A percentile compares a stretch with the other conserved stretches of the same genome.
These are phyloP conservation scores for Sebastes vulpes DNA, from an alignment of 2,797 vertebrate genomes.

Conservation along the genomic window DNA sequence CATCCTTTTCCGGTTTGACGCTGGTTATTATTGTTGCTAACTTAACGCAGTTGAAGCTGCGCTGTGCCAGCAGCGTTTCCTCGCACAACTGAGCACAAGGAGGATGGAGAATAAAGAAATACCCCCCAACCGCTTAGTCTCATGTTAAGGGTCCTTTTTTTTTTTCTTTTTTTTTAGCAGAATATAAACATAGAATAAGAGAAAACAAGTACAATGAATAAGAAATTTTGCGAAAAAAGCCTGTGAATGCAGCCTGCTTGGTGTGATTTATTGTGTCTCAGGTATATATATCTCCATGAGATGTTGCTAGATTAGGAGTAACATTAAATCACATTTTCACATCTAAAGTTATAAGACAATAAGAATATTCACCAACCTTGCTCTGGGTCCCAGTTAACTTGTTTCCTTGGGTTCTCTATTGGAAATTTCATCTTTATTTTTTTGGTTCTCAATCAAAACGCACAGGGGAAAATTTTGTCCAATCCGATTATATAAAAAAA, in stretches of 20 bases:
- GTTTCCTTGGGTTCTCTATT: constrained; percentile 96
- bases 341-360: neutral
- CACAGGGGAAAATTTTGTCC: constrained; percentile 24
- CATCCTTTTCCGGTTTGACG: neutral
- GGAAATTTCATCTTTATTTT: constrained; percentile 98
- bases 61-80: constrained; percentile 24
- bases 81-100: constrained; percentile 42
- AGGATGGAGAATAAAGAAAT: constrained; percentile 54
- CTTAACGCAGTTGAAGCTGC: neutral
- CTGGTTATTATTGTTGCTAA: neutral
- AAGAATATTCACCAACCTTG: constrained; percentile 90
- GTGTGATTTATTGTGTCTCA: constrained; percentile 11
- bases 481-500: constrained; percentile 63
- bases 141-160: neutral
- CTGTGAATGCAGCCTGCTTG: neutral
- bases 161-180: neutral
- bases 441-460: constrained; percentile 75
- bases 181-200: neutral
- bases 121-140: constrained; percentile 19
- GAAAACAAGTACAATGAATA: neutral
- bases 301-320: constrained; percentile 12
- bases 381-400: constrained; percentile 96
- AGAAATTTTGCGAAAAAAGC: neutral
- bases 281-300: neutral
- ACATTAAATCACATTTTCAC: neutral